phyloP scores from a whole-genome alignment of 1,140 invertebrate species.

The Ctenoplectra terminalis region DNA sequence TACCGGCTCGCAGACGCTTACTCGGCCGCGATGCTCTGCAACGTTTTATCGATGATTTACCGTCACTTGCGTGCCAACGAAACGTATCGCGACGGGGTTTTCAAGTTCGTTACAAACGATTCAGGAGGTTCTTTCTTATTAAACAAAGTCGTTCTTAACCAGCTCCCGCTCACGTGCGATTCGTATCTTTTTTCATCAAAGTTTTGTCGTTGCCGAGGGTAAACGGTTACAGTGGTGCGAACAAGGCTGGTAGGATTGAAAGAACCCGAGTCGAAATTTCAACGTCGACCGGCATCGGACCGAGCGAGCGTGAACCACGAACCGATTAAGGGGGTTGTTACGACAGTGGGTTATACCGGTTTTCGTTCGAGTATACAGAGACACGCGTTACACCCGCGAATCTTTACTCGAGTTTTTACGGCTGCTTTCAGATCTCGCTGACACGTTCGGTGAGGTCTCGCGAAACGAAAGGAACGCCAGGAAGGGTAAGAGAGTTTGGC shows the following conservation, averaged over 20 bases:
- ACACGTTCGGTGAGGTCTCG: constrained; percentile 50
- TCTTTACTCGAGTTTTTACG: constrained; percentile 71
- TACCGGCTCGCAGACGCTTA: constrained; percentile 58
- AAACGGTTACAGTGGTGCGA: background rate
- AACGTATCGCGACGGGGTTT: constrained; percentile 61
- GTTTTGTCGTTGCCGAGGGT: background rate
- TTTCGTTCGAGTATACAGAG: constrained; percentile 2
- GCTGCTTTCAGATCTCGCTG: constrained; percentile 64
- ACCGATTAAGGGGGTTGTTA: constrained; percentile 56
- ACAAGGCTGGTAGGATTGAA: background rate
- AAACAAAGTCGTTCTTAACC: constrained; percentile 61
- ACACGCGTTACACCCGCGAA: constrained; percentile 45
- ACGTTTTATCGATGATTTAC: constrained; percentile 68
- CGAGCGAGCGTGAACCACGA: no score
- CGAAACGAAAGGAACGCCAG: constrained; percentile 48
- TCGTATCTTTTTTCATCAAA: background rate
- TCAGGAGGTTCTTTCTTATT: constrained; percentile 56
- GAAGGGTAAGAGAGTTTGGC: constrained; percentile 19
- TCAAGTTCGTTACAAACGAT: constrained; percentile 54
- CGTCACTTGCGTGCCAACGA: constrained; percentile 59
- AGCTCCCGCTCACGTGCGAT: constrained; percentile 27
- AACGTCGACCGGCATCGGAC: constrained; percentile 60
- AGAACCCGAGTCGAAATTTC: constrained; percentile 8
- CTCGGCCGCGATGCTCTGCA: constrained; percentile 51
- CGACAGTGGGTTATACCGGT: constrained; percentile 23